Percentiles rank a stretch among this genome's conserved stretches.
These are phyloP conservation scores for Chascanopsetta lugubris DNA, from an alignment of 2,113 vertebrate species.

Conservation along the genomic window DNA sequence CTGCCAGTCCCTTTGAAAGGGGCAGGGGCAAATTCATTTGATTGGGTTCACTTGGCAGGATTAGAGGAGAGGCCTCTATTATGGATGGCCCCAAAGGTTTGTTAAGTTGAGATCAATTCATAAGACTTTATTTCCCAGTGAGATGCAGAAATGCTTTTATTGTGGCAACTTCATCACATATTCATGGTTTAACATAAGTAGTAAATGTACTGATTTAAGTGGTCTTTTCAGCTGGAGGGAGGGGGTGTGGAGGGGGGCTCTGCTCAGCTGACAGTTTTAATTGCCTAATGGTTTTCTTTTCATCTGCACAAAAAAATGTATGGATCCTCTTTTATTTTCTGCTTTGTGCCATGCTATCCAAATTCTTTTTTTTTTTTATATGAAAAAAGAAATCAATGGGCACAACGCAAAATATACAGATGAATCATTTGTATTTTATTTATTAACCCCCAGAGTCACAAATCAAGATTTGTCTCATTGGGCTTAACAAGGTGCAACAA, in stretches of 20 bases:
- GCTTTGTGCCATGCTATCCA: slow-evolving; percentile 34
- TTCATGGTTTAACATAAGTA: slow-evolving; percentile 99
- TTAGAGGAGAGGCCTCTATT: slow-evolving; percentile 92
- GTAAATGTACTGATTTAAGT: slow-evolving; percentile 99
- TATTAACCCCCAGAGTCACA: no score
- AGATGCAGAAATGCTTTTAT: slow-evolving; percentile 97
- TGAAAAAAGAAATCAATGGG: neutral
- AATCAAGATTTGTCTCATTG: no score
- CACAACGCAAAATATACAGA: no score
- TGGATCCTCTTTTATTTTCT: slow-evolving; percentile 57
- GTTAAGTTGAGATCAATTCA: slow-evolving; percentile 99
- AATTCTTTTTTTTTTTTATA: slow-evolving; percentile 5
- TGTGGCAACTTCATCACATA: slow-evolving; percentile 99
- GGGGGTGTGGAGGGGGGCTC: slow-evolving; percentile 77
- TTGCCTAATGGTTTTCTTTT: slow-evolving; percentile 87
- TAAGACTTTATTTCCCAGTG: slow-evolving; percentile 99
- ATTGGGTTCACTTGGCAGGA: slow-evolving; percentile 98
- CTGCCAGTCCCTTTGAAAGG: slow-evolving; percentile 87
- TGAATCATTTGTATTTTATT: no score
- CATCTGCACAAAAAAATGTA: slow-evolving; percentile 68
- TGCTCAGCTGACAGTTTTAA: slow-evolving; percentile 98
- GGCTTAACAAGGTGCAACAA: no score
- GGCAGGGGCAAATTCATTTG: slow-evolving; percentile 96
- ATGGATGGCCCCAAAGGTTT: slow-evolving; percentile 92
- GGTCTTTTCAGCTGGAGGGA: slow-evolving; percentile 84